Base-by-base conservation (phyloP, 2,797 vertebrate species). In the Vespertilio murinus region DNA sequence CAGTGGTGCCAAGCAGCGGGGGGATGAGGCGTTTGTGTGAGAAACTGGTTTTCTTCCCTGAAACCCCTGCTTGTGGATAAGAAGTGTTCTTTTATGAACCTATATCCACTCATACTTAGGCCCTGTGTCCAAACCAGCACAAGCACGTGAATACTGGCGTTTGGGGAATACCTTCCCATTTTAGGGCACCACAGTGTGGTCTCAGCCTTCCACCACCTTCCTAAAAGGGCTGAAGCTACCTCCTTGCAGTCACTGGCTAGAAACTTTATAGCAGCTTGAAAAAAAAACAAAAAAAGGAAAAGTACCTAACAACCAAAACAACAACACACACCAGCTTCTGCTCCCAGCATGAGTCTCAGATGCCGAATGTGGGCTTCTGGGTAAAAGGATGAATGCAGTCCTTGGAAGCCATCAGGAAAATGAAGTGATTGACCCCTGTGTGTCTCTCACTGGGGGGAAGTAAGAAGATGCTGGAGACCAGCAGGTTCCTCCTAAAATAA, bases 401-500 rank as follows among this genome's bases (percentile, higher is more conserved):
- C 67, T 85, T 65, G 33, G 80, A 92, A 69, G 81, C 42, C 90
- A 5, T 2, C 28, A 13, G 84, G 23, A 70, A 97, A 93, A 90
- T 75, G 49, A 71, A 81, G 71, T 83, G 59, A 88, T 18, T 95
- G 78, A 88, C 92, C 70, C 90, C 47, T 88, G 49, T 40, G 56
- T 81, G 33, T 30, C 47, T 79, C 70, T 95, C 22, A 38, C 73
- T 90, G 67, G 88, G 56, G 92, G 28, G 52, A 92, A 91, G 45
- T 18, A 28, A 69, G 75, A 77, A 85, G 80, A 87, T 52, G 45
- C 59, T 69, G 35, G 81, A 93, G 54, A 80, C 17, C 30, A 90
- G 74, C 59, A 95, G 40, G 40, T 59, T 94, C 78, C 47, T 78
- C 67, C 45, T 71, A 82, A 49, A 93, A 79, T 64, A 28, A 94